phyloP scores from a whole-genome alignment of 2,797 vertebrate genomes.

The Hoplostethus mediterraneus region DNA sequence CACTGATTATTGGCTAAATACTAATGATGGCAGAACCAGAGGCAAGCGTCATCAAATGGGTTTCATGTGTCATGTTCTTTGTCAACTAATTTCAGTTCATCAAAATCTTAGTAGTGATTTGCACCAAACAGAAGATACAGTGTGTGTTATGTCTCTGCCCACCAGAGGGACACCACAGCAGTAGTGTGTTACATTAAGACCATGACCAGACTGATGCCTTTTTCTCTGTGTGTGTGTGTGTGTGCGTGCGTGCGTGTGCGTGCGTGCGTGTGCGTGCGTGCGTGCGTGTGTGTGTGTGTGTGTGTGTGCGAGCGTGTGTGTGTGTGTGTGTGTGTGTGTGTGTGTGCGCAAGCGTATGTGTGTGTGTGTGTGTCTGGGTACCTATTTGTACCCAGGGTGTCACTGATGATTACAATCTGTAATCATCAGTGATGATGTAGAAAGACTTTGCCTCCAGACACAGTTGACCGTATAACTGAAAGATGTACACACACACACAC shows the following conservation, averaged over 20 bases:
- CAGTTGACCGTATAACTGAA: conserved; percentile 34
- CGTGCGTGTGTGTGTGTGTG: neutral
- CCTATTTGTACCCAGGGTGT: conserved; percentile 6
- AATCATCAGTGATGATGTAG: conserved; percentile 38
- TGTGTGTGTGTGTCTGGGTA: neutral
- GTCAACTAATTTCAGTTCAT: conserved; percentile 8
- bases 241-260: neutral
- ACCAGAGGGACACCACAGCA: neutral
- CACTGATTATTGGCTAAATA: neutral
- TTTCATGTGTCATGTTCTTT: conserved; percentile 29
- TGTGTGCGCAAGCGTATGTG: no score
- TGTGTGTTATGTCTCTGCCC: no score
- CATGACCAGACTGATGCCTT: neutral
- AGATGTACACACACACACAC: conserved; percentile 1
- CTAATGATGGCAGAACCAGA: conserved; percentile 15
- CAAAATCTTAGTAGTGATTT: conserved; percentile 20
- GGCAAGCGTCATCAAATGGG: conserved; percentile 14
- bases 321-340: no score
- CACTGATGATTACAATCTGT: conserved; percentile 56
- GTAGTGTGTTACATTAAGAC: conserved; percentile 14
- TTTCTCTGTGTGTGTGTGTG: neutral
- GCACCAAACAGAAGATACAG: neutral
- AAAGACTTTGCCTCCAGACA: conserved; percentile 56
- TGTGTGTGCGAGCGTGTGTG: neutral
- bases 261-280: neutral